Evolutionary conservation across 2,797 vertebrate species (phyloP), one percentile per base, ranked within the genome.

Genomic region (Pteropus rufus): DNA sequence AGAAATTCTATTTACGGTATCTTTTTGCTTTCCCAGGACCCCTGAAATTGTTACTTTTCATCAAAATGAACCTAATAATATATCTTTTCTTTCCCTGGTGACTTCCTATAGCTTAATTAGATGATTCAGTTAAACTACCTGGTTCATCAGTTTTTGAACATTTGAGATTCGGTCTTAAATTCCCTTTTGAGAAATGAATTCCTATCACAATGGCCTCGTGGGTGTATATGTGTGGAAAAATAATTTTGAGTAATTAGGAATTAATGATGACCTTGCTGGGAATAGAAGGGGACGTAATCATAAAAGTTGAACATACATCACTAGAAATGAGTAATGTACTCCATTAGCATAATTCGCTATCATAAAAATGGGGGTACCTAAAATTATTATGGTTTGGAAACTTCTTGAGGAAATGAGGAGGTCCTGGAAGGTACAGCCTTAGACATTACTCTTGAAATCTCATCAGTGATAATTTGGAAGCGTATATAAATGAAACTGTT

Each of bases 161-260:
- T 97, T 60, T 95, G 91, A 97, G 76, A 84, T 60, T 95, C 26
- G 1, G 75, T 95, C 86, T 96, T 91, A 91, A 97, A 98, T 97
- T 97, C 95, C 91, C 95, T 96, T 92, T 86, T 93, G 96, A 97
- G 96, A 95, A 97, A 96, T 96, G 83, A 97, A 97, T 95, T 96
- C 91, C 91, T 93, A 97, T 94, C 39, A 96, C 65, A 81, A 95
- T 14, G 34, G 44, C 67, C 89, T 95, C 23, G 2, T 90, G 95
- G 94, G 89, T 94, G 65, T 94, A n/a, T 84, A 92, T 94, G 76
- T 95, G 79, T 83, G 60, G 69, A 88, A 77, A 96, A 96, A 95
- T 95, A 93, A 97, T 97, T 96, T 96, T 95, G 96, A 94, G 83
- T 89, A 97, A 96, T 96, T 97, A 97, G 79, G 67, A 97, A 97